Evolutionary conservation across 2,113 vertebrate genomes (phyloP).

Genomic region (Daphoenositta chrysoptera): DNA sequence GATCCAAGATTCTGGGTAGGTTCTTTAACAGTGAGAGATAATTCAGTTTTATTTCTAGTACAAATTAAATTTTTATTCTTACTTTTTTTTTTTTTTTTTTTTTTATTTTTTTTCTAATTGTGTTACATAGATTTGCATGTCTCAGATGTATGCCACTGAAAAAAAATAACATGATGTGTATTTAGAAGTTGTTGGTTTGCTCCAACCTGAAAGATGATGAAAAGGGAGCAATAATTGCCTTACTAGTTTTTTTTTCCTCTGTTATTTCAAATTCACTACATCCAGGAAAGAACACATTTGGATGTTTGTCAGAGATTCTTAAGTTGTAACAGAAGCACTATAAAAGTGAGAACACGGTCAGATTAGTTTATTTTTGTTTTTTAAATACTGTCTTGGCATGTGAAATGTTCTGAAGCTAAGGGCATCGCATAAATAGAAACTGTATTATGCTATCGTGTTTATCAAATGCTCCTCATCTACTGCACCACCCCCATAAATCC

Average conservation of each 20-base stretch:
- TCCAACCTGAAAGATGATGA: not conserved
- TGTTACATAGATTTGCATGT: not conserved
- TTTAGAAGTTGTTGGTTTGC: not conserved
- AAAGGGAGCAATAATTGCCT: not conserved
- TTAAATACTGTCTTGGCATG: constrained; percentile 28
- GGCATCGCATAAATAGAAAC: constrained; percentile 52
- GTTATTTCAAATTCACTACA: constrained; percentile 22
- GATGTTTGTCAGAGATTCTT: not conserved
- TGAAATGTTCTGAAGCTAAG: constrained; percentile 33
- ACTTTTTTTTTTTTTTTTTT: not conserved
- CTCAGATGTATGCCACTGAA: not conserved
- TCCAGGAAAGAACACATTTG: not conserved
- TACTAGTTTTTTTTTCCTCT: not conserved
- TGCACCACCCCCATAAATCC: constrained; percentile 68
- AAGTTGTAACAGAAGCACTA: not conserved
- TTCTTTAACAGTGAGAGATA: not conserved
- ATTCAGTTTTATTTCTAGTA: not conserved
- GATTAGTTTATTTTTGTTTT: constrained; percentile 57
- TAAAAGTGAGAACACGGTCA: constrained; percentile 42
- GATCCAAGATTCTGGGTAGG: not conserved
- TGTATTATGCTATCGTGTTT: constrained; percentile 29
- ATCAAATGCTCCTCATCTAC: constrained; percentile 50
- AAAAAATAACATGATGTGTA: not conserved
- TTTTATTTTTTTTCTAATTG: not conserved
- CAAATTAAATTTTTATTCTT: not conserved